Evolutionary conservation across 2,113 vertebrate species (phyloP), one percentile per base, ranked within the genome.

Genomic region (Dryoscopus gambensis): DNA sequence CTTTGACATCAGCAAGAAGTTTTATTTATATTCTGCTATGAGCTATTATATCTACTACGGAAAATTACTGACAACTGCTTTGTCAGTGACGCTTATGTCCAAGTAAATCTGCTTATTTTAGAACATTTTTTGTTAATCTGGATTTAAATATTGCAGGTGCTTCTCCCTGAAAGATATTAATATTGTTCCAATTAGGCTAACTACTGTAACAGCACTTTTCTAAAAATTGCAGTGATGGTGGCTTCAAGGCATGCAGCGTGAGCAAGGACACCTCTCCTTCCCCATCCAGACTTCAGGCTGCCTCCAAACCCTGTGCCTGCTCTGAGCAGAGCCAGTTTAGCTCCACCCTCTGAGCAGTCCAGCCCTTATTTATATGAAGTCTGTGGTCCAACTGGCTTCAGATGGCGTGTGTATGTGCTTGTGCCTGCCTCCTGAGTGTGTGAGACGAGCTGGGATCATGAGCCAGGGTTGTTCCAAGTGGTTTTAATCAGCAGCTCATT

Each of bases 401-500:
- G 97, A 97, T 95, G 94, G 95, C 18, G 94, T 92, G 96, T 89
- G 87, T 92, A 96, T 97, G 97, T 96, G 96, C 94, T 84, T 96
- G 85, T 93, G 90, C 69, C 95, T 93, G 86, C 95, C 93, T 96
- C 91, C 69, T 64, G 94, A 97, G 94, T 92, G 89, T 70, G 92
- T 84, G 95, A 96, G 94, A 97, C 97, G 92, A 91, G 69, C 65
- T 62, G 97, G 92, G 97, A 97, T 96, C 97, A 90, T 83, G 63
- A 97, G 96, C 92, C 97, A 94, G 96, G 75, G 79, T 91, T 97
- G 90, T 94, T 97, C 97, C 83, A 96, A 97, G 96, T 96, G 98
- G 95, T 97, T 98, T 98, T 97, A 98, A 97, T 98, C 98, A 97
- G 95, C 97, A 91, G 42, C 75, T 96, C 92, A 69, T 95, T 96